Conservation (phyloP, 1,140 invertebrate genomes). For the Protaetia brevitarsis region DNA sequence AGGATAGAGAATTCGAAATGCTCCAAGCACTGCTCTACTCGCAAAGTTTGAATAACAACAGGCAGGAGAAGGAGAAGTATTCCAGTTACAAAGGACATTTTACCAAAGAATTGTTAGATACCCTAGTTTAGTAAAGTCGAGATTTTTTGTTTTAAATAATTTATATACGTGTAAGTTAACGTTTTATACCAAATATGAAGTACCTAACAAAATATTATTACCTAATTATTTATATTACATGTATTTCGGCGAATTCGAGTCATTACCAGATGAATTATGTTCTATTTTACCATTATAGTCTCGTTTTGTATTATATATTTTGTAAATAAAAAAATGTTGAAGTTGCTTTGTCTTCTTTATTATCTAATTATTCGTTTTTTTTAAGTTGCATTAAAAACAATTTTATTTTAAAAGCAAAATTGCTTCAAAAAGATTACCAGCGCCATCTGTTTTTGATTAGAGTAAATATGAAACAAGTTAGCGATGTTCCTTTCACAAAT, state of each 20-base stretch:
- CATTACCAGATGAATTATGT: constrained; percentile 11
- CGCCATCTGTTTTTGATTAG: too few relatives aligned
- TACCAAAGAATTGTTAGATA: constrained; percentile 50
- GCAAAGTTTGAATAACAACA: constrained; percentile 32
- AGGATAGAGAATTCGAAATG: constrained; percentile 57
- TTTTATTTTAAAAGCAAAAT: too few relatives aligned
- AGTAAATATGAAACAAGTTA: too few relatives aligned
- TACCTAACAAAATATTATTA: constrained; percentile 28
- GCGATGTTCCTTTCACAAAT: too few relatives aligned
- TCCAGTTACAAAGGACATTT: constrained; percentile 35
- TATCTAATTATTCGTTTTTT: too few relatives aligned
- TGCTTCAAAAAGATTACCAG: too few relatives aligned
- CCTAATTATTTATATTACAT: constrained; percentile 20
- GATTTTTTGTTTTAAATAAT: constrained; percentile 26
- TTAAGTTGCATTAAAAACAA: too few relatives aligned
- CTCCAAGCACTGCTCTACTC: constrained; percentile 44
- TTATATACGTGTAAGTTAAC: constrained; percentile 24
- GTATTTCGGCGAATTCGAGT: constrained; percentile 8
- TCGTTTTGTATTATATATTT: constrained; percentile 19
- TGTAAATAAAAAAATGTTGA: constrained; percentile 22
- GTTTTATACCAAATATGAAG: constrained; percentile 28
- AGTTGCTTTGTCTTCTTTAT: neutral
- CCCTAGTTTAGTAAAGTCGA: constrained; percentile 44
- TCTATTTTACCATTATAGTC: constrained; percentile 13
- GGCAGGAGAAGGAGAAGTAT: constrained; percentile 28